Percentiles rank a stretch among this genome's conserved stretches.
These are phyloP conservation scores for Paradisaea rubra DNA, from an alignment of 2,113 vertebrate species.

Conservation along the genomic window DNA sequence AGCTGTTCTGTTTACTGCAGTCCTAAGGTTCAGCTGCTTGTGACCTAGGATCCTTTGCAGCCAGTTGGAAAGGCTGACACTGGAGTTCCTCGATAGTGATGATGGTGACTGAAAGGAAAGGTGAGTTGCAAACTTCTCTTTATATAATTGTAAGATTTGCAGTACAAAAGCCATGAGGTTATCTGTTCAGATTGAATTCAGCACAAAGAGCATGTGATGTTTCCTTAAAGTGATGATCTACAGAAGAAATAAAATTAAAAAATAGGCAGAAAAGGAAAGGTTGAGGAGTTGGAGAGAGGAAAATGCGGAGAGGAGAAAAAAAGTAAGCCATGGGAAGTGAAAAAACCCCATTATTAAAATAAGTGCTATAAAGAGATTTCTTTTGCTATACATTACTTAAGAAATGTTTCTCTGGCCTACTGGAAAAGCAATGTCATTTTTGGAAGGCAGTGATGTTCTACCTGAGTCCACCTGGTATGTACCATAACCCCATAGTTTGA, in stretches of 20 bases:
- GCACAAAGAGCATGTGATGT: neutral
- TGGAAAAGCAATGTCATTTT: constrained; percentile 3
- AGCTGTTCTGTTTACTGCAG: neutral
- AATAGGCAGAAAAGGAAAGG: neutral
- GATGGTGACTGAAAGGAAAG: neutral
- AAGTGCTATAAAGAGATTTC: neutral
- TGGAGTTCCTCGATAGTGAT: neutral
- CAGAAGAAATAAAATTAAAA: neutral
- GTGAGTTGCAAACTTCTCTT: neutral
- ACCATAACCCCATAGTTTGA: neutral
- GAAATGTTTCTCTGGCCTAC: neutral
- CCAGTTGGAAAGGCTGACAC: neutral
- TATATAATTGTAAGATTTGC: neutral
- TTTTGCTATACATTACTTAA: neutral
- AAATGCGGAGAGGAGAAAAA: neutral
- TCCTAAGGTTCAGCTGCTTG: neutral
- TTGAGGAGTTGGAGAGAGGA: neutral
- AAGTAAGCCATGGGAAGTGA: neutral
- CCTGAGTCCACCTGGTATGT: neutral
- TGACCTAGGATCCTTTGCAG: neutral
- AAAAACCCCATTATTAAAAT: neutral
- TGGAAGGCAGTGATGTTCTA: neutral
- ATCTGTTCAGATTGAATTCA: neutral
- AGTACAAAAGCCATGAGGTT: neutral
- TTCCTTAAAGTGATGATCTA: neutral